These are phyloP conservation scores for Arrhamphus sclerolepis DNA, from an alignment of 2,797 vertebrate genomes.

Conservation along the genomic window DNA sequence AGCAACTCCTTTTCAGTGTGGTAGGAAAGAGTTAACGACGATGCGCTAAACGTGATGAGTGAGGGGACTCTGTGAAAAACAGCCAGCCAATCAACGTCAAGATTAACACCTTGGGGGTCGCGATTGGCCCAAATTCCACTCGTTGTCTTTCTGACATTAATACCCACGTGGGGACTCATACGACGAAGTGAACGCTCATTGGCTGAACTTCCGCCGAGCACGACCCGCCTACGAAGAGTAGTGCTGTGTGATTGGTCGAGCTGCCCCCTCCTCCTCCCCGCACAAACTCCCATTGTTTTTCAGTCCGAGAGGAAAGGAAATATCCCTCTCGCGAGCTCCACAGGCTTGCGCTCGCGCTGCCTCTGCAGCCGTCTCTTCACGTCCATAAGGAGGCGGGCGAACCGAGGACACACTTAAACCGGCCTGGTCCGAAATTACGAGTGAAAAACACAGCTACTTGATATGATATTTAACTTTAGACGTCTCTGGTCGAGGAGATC, in stretches of 20 bases:
- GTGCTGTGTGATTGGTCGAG: slow-evolving; percentile 62
- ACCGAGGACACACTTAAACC: slow-evolving; percentile 68
- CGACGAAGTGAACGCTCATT: slow-evolving; percentile 36
- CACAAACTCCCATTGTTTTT: slow-evolving; percentile 69
- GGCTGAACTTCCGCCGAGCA: slow-evolving; percentile 28
- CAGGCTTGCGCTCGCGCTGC: slow-evolving; percentile 35
- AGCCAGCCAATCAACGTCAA: slow-evolving; percentile 75
- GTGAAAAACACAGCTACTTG: slow-evolving; percentile 60
- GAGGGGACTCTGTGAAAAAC: slow-evolving; percentile 71
- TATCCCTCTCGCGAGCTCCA: slow-evolving; percentile 54
- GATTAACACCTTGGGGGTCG: slow-evolving; percentile 75
- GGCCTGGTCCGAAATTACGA: slow-evolving; percentile 50
- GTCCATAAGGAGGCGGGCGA: slow-evolving; percentile 72
- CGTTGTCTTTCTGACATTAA: slow-evolving; percentile 59
- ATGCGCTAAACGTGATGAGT: slow-evolving; percentile 76
- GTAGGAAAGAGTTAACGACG: slow-evolving; percentile 82
- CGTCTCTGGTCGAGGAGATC: slow-evolving; percentile 28
- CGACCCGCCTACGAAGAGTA: slow-evolving; percentile 34
- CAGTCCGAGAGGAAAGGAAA: slow-evolving; percentile 77
- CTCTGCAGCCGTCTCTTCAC: slow-evolving; percentile 56
- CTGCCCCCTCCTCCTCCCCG: not conserved
- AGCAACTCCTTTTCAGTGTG: slow-evolving; percentile 57
- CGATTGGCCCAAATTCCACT: slow-evolving; percentile 71
- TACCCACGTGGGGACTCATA: slow-evolving; percentile 78
- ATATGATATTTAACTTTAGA: slow-evolving; percentile 70